Conservation (phyloP, 2,113 vertebrate species). For the Callocephalon fimbriatum region DNA sequence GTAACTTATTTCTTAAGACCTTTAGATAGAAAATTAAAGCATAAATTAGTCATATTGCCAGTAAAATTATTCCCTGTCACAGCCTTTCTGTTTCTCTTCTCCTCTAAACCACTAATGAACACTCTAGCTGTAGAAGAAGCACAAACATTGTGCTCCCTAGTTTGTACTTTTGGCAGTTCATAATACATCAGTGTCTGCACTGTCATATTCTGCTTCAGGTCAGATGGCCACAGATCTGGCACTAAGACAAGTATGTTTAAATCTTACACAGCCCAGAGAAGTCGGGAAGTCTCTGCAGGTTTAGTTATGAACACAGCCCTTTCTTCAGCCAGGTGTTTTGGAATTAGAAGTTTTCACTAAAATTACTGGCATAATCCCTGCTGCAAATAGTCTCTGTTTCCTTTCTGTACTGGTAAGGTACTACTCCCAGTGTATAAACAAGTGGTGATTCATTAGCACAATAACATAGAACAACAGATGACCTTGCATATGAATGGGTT, state of each 20-base stretch:
- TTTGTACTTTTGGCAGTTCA: slow-evolving; percentile 36
- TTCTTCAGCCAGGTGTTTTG: slow-evolving; percentile 53
- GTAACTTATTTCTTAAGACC: slow-evolving; percentile 30
- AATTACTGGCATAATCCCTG: slow-evolving; percentile 21
- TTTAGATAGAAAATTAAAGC: slow-evolving; percentile 25
- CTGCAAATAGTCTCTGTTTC: slow-evolving; percentile 62
- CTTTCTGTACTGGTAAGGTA: slow-evolving; percentile 42
- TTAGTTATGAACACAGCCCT: slow-evolving; percentile 53
- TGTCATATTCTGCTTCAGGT: slow-evolving; percentile 26
- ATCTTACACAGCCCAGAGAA: background rate
- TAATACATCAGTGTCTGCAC: background rate
- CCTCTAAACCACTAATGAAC: slow-evolving; percentile 47
- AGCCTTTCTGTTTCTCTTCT: background rate
- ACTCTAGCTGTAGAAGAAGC: background rate
- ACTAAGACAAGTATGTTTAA: background rate
- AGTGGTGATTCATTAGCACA: slow-evolving; percentile 68
- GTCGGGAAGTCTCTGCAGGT: background rate
- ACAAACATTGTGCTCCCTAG: slow-evolving; percentile 13
- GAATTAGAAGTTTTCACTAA: slow-evolving; percentile 49
- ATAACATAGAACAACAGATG: slow-evolving; percentile 61
- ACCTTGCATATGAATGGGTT: slow-evolving; percentile 66
- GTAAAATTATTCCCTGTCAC: slow-evolving; percentile 8
- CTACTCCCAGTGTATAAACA: slow-evolving; percentile 61
- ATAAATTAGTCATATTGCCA: slow-evolving; percentile 4
- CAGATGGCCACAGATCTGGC: slow-evolving; percentile 6